These are phyloP conservation scores for Sympetrum striolatum DNA, from an alignment of 2,888 invertebrate species.

Conservation along the genomic window DNA sequence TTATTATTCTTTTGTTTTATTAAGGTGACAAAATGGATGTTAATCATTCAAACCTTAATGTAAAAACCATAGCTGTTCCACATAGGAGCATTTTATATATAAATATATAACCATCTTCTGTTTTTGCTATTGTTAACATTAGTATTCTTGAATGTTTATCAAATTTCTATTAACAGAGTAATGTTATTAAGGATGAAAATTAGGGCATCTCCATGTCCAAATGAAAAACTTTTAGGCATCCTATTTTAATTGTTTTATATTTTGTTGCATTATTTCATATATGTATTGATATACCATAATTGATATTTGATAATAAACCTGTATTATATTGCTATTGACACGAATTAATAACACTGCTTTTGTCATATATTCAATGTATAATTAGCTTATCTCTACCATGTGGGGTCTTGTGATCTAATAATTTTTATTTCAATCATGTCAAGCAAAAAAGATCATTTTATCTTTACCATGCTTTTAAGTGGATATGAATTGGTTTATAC, in stretches of 20 bases:
- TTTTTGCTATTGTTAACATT: neutral
- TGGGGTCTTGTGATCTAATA: neutral
- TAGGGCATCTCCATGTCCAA: neutral
- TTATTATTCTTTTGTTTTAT: constrained; percentile 11
- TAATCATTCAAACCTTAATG: neutral
- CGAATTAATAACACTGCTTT: neutral
- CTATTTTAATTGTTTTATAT: constrained; percentile 10
- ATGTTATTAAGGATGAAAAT: neutral
- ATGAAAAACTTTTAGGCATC: neutral
- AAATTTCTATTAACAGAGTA: neutral
- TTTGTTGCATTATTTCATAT: constrained; percentile 24
- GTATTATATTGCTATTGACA: neutral
- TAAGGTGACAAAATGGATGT: neutral
- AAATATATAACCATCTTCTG: neutral
- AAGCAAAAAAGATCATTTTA: neutral
- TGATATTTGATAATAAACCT: constrained; percentile 12
- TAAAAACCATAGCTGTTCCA: neutral
- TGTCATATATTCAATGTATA: neutral
- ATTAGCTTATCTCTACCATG: neutral
- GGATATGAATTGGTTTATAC: neutral
- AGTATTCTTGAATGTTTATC: constrained; percentile 14
- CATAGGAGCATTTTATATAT: neutral
- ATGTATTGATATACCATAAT: constrained; percentile 2
- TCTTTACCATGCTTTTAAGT: constrained; percentile 5
- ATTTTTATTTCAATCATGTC: constrained; percentile 5